Percentiles rank a stretch among this genome's conserved stretches.
These are phyloP conservation scores for Apis dorsata DNA, from an alignment of 1,140 invertebrate species.

Conservation along the genomic window DNA sequence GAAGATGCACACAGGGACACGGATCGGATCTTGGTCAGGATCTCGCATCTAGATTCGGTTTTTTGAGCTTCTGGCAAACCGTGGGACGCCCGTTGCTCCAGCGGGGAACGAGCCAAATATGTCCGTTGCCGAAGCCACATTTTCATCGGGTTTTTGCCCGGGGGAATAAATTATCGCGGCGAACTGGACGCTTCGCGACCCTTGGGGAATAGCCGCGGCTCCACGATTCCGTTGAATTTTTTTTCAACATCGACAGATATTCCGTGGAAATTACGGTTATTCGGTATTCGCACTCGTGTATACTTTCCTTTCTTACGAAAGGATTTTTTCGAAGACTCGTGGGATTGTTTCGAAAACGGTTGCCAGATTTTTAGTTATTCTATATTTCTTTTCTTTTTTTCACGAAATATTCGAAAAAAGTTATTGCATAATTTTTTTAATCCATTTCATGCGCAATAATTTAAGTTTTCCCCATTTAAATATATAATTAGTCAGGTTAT, in stretches of 20 bases:
- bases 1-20: neutral
- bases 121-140: constrained; percentile 62
- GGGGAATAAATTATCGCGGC: constrained; percentile 57
- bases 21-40: constrained; percentile 5
- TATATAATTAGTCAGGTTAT: no score
- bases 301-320: neutral
- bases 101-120: constrained; percentile 59
- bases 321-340: no score
- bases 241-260: neutral
- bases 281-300: neutral
- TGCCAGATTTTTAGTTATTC: no score
- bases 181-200: constrained; percentile 22
- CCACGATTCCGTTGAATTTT: constrained; percentile 11
- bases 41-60: constrained; percentile 55
- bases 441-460: no score
- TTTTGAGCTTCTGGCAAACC: constrained; percentile 60
- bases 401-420: no score
- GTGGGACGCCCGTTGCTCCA: constrained; percentile 56
- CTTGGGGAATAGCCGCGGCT: constrained; percentile 22
- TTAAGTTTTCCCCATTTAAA: no score
- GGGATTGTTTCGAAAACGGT: no score
- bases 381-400: no score
- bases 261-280: neutral
- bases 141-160: constrained; percentile 55
- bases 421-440: no score